These are phyloP conservation scores for Dicyrtoma fusca DNA, from an alignment of 2,888 invertebrate genomes.

Conservation along the genomic window DNA sequence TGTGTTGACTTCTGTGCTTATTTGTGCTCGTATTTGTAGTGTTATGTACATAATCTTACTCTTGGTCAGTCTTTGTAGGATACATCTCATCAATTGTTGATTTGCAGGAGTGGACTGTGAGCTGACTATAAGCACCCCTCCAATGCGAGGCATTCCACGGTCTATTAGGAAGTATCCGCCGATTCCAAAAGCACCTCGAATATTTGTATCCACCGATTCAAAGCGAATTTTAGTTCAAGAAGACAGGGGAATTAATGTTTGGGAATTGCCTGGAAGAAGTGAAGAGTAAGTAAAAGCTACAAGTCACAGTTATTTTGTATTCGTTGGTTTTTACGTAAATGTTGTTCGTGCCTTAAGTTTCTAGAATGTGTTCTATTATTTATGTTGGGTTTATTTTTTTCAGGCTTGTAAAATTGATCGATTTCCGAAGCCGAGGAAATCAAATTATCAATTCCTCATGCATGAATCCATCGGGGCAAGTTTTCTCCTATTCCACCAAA, in stretches of 20 bases:
- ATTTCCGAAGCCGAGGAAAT: constrained; percentile 43
- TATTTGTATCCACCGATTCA: constrained; percentile 35
- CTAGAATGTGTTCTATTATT: no score
- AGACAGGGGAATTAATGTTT: constrained; percentile 45
- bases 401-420: constrained; percentile 47
- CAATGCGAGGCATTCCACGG: constrained; percentile 2
- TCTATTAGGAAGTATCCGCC: constrained; percentile 53
- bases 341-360: no score
- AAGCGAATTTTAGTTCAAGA: constrained; percentile 44
- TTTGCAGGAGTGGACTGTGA: constrained; percentile 52
- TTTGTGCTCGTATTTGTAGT: no score
- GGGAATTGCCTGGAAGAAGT: constrained; percentile 45
- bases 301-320: neutral
- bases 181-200: constrained; percentile 39
- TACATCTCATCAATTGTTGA: neutral
- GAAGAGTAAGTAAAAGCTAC: constrained; percentile 43
- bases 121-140: constrained; percentile 49
- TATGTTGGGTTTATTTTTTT: constrained; percentile 24
- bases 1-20: neutral
- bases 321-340: no score
- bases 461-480: constrained; percentile 41
- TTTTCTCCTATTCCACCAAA: constrained; percentile 44
- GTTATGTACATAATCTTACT: no score
- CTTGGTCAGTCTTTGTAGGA: no score
- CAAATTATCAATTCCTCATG: constrained; percentile 44